A percentile compares a stretch with the other conserved stretches of the same genome.
phyloP scores from a whole-genome alignment of 2,113 vertebrate species.

The Halcyon malimbica region DNA sequence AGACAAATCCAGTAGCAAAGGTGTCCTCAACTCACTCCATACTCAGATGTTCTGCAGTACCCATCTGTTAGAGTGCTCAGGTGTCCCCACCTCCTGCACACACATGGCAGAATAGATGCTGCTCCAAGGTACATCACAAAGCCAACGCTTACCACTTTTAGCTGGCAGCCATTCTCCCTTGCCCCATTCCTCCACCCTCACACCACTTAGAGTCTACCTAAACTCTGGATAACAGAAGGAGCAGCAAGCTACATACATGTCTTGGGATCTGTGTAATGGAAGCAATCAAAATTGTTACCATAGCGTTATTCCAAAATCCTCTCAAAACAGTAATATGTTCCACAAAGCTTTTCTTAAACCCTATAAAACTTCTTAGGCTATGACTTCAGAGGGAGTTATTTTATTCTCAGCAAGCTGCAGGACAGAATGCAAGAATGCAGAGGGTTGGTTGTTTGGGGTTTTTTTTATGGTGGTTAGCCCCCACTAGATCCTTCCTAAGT shows the following conservation, averaged over 20 bases:
- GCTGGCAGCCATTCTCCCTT: background rate
- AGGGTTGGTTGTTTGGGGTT: background rate
- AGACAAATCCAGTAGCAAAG: background rate
- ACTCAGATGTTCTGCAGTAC: background rate
- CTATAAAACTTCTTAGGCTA: background rate
- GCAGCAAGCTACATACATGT: background rate
- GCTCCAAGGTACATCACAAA: background rate
- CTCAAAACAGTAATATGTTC: background rate
- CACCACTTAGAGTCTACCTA: rapidly evolving
- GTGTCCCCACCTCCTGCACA: background rate
- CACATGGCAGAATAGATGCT: background rate
- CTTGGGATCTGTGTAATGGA: background rate
- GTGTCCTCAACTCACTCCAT: background rate
- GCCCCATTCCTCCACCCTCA: background rate
- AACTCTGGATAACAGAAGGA: background rate
- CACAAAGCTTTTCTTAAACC: background rate
- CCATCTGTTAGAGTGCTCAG: background rate
- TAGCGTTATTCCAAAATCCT: background rate
- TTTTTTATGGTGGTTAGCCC: background rate
- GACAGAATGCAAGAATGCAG: background rate
- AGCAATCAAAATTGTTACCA: background rate
- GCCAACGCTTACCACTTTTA: background rate
- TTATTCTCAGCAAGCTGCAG: background rate
- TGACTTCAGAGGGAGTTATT: background rate
- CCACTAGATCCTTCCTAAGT: background rate